Conservation (phyloP, 2,797 vertebrate genomes). For the Oryzias sinensis region DNA sequence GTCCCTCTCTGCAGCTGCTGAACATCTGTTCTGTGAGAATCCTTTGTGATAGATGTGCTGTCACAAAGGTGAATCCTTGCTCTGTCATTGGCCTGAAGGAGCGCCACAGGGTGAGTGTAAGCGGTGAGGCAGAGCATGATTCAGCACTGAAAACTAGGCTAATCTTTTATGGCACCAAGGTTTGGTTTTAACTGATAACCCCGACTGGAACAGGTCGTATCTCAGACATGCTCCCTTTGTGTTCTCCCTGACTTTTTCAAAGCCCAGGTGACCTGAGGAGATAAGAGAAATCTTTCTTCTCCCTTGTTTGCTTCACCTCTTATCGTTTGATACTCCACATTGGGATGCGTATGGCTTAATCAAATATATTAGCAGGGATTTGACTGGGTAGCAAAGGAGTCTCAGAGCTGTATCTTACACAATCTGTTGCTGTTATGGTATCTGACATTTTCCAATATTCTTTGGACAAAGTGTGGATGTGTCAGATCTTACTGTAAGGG, state of each 20-base stretch:
- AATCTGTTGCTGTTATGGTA: slow-evolving; percentile 42
- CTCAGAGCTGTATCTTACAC: neutral
- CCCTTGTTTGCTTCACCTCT: slow-evolving; percentile 38
- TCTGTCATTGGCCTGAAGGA: neutral
- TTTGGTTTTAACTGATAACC: slow-evolving; percentile 64
- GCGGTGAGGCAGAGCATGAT: slow-evolving; percentile 39
- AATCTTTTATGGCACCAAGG: slow-evolving; percentile 61
- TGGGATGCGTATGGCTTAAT: slow-evolving; percentile 19
- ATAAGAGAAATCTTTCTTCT: slow-evolving; percentile 54
- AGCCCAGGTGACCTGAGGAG: slow-evolving; percentile 26
- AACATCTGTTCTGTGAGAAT: too few species aligned
- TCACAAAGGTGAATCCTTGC: too few species aligned
- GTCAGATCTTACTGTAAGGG: slow-evolving; percentile 59
- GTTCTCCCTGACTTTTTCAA: slow-evolving; percentile 12
- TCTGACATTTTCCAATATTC: slow-evolving; percentile 49
- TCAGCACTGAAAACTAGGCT: slow-evolving; percentile 43
- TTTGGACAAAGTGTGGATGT: slow-evolving; percentile 58
- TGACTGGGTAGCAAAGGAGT: slow-evolving; percentile 11
- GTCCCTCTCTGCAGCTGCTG: too few species aligned
- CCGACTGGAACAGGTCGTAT: slow-evolving; percentile 8
- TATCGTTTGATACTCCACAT: slow-evolving; percentile 38
- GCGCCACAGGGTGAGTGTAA: neutral
- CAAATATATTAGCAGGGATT: slow-evolving; percentile 19
- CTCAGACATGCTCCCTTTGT: neutral
- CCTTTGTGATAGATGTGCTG: too few species aligned